phyloP scores from a whole-genome alignment of 2,113 vertebrate genomes.

The Clarias magur region DNA sequence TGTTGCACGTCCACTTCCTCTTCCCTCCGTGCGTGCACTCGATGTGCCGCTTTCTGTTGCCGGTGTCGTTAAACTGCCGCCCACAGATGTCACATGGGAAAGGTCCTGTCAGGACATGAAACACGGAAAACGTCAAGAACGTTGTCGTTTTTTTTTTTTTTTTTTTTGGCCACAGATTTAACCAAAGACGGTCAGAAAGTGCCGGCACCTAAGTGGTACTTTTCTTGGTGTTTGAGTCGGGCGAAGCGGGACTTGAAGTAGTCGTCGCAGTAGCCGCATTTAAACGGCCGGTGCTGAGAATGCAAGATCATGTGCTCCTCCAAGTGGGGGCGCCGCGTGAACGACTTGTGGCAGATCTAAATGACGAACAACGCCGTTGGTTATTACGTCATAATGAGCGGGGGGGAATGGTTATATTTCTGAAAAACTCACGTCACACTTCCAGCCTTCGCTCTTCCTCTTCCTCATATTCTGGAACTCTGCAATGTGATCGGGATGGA shows the following conservation, averaged over 20 bases:
- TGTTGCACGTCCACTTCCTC: constrained; percentile 94
- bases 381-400: neutral
- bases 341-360: constrained; percentile 94
- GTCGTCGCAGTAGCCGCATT: constrained; percentile 94
- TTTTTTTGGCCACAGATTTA: neutral
- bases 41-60: constrained; percentile 93
- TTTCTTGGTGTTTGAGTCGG: constrained; percentile 95
- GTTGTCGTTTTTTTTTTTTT: neutral
- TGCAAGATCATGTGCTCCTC: constrained; percentile 98
- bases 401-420: neutral
- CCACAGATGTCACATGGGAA: constrained; percentile 98
- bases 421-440: constrained; percentile 86
- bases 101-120: constrained; percentile 75
- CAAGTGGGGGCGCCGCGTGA: constrained; percentile 91
- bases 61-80: constrained; percentile 94
- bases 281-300: constrained; percentile 94
- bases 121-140: neutral
- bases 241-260: constrained; percentile 95
- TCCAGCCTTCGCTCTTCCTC: constrained; percentile 94
- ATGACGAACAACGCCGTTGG: neutral
- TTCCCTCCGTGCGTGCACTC: constrained; percentile 98
- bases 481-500: constrained; percentile 92
- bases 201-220: constrained; percentile 85
- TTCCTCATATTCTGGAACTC: constrained; percentile 91
- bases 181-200: neutral